Evolutionary conservation across 2,113 vertebrate species (phyloP), one percentile per base, ranked within the genome.

Genomic region (Puntigrus tetrazona): DNA sequence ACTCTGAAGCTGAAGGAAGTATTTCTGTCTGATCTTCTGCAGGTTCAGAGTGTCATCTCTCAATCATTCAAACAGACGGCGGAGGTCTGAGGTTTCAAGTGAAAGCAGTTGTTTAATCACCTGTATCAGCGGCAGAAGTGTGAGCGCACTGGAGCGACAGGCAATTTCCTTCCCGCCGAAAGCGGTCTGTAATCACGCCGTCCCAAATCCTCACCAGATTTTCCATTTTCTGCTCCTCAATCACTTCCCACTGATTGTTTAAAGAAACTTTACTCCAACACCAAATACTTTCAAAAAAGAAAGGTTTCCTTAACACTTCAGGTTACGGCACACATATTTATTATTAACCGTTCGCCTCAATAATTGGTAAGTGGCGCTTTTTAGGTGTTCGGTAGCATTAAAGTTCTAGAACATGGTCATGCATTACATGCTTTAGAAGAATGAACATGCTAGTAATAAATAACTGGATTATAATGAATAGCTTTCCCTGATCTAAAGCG

Each of bases 181-280:
- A 72, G 34, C 29, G 25, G 36, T 41, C 22, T 41, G 59, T 29
- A 61, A 65, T 65, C 61, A 65, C 6, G 29, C 22, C 13, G 5
- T 18, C 29, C 41, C 41, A 74, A 74, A 74, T 74, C 41, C 67
- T 38, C 4, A 10, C 34, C 67, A 9, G 67, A 70, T 10, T 41
- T 69, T 36, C 65, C 38, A 73, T 73, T 73, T 73, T 25, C 22
- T 22, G 4, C 38, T 72, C 69, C 69, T 72, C 43, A 74, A 74
- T 45, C 72, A 18, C 25, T 29, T 6, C 13, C 25, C 25, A 16
- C 25, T 50, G 25, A 25, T 11, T 72, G 69, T 10, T 43, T 25
- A 72, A 22, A 72, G 10, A 72, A 72, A 72, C 22, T 72, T 25
- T 43, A 14, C 36, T 22, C 38, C 38, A 13, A 43, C 41, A 43